Conservation (phyloP, 2,888 invertebrate species). For the Anoplius nigerrimus region DNA sequence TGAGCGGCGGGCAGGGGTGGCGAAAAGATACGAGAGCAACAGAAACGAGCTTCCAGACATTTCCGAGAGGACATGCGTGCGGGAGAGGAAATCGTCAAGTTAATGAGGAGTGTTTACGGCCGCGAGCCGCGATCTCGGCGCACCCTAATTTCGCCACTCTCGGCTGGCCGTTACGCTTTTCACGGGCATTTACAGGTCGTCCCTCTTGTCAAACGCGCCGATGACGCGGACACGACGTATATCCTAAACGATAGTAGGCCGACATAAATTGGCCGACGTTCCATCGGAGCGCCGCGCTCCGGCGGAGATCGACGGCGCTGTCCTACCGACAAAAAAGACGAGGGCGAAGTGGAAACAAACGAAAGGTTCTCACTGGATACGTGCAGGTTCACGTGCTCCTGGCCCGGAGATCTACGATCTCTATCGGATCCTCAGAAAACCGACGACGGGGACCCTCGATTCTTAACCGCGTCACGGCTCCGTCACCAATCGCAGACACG, state of each 20-base stretch:
- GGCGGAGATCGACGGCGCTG: constrained; percentile 27
- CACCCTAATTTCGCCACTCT: too few species aligned
- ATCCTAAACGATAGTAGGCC: constrained; percentile 38
- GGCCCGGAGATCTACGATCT: constrained; percentile 63
- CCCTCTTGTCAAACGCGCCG: constrained; percentile 8
- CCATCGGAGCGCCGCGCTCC: constrained; percentile 14
- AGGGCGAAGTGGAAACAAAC: too few species aligned
- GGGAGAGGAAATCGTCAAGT: background rate
- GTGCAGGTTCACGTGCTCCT: constrained; percentile 19
- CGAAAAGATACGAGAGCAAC: background rate
- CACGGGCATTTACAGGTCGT: constrained; percentile 12
- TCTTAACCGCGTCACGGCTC: constrained; percentile 59
- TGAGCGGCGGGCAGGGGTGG: constrained; percentile 7
- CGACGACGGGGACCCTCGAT: constrained; percentile 54
- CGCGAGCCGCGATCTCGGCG: background rate
- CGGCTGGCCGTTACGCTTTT: constrained; percentile 1
- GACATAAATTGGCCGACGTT: constrained; percentile 31
- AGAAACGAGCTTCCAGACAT: constrained; percentile 9
- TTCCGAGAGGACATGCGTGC: constrained; percentile 24
- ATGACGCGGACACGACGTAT: constrained; percentile 38
- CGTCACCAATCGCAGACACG: constrained; percentile 37
- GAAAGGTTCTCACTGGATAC: constrained; percentile 15
- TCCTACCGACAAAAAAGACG: constrained; percentile 15
- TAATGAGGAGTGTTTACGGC: constrained; percentile 6
- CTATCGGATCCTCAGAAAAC: constrained; percentile 57